Evolutionary conservation across 53 echinoderm and acorn worm species (phyloP).

Genomic region (Paelopatides confundens): DNA sequence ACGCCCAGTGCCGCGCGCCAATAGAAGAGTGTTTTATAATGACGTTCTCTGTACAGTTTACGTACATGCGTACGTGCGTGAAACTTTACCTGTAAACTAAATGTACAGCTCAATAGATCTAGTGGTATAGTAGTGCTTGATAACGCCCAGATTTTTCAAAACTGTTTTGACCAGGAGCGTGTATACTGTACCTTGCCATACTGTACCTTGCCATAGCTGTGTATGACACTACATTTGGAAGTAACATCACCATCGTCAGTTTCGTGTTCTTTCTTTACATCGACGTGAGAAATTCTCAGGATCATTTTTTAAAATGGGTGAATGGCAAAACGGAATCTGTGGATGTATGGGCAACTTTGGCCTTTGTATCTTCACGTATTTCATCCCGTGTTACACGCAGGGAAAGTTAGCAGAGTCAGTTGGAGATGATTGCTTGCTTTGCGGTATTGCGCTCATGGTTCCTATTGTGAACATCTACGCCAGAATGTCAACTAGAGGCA

Average conservation of each 20-base stretch:
- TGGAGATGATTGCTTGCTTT: conserved; percentile 96
- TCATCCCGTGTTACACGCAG: conserved; percentile 95
- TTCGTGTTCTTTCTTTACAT: neutral
- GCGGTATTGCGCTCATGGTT: conserved; percentile 76
- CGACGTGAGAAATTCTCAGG: neutral
- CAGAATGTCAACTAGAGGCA: conserved; percentile 79
- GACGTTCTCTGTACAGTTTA: neutral
- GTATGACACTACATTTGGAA: too few species aligned
- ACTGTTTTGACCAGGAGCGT: too few species aligned
- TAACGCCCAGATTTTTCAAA: neutral
- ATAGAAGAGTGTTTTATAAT: neutral
- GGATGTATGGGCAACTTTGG: conserved; percentile 98
- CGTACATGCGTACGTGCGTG: neutral
- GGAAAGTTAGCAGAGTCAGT: too few species aligned
- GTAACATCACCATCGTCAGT: neutral
- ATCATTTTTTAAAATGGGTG: conserved; percentile 79
- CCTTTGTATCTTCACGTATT: conserved; percentile 91
- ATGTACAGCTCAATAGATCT: neutral
- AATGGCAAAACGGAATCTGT: conserved; percentile 93
- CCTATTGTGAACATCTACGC: conserved; percentile 95
- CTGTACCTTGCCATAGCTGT: too few species aligned
- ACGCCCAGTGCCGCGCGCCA: neutral
- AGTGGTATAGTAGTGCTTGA: neutral
- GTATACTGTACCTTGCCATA: too few species aligned
- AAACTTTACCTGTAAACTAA: neutral